Evolutionary conservation across 2,797 vertebrate species (phyloP).

Genomic region (Takifugu ocellatus): DNA sequence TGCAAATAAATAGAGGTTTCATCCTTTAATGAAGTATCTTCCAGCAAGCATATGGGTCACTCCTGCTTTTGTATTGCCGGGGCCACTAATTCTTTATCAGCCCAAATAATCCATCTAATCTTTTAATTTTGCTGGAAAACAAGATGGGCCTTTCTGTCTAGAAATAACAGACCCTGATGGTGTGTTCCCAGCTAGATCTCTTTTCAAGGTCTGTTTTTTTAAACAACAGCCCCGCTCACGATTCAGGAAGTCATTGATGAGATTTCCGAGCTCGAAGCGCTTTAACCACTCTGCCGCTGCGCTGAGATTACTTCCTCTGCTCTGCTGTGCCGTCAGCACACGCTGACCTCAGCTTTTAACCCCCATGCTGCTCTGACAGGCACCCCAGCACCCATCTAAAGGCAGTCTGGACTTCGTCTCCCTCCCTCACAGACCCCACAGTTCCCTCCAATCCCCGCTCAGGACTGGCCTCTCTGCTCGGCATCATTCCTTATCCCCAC

Average conservation of each 20-base stretch:
- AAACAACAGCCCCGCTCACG: constrained; percentile 10
- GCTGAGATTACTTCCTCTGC: constrained; percentile 45
- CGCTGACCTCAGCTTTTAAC: constrained; percentile 38
- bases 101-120: constrained; percentile 54
- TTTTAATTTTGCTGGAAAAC: constrained; percentile 38
- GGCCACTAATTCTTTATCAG: constrained; percentile 41
- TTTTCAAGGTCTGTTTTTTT: constrained; percentile 19
- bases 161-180: constrained; percentile 12
- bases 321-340: constrained; percentile 24
- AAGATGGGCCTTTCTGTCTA: constrained; percentile 32
- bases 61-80: constrained; percentile 25
- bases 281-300: constrained; percentile 24
- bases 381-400: constrained; percentile 19
- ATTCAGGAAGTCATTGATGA: constrained; percentile 62
- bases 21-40: constrained; percentile 13
- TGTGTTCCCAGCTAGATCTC: constrained; percentile 2
- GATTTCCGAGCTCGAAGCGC: constrained; percentile 29
- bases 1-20: constrained; percentile 15
- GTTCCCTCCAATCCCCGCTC: constrained; percentile 26
- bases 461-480: constrained; percentile 20
- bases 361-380: constrained; percentile 24
- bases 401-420: constrained; percentile 54
- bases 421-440: constrained; percentile 32
- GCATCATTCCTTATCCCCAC: constrained; percentile 55
- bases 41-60: constrained; percentile 38